Conservation (phyloP, 2,888 invertebrate genomes). For the Chymomyza amoena region DNA sequence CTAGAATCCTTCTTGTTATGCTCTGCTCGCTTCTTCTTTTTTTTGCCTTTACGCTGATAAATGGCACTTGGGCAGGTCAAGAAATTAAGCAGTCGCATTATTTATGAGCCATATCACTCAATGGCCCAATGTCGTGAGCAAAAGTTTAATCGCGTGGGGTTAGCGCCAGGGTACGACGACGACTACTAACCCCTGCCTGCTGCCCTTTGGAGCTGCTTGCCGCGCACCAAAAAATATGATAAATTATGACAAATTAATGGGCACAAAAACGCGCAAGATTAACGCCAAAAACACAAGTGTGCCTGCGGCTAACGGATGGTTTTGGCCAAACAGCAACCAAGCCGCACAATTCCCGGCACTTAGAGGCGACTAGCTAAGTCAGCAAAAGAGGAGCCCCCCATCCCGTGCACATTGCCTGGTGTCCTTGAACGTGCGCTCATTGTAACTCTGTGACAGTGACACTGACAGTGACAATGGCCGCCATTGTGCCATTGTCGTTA, state of each 20-base stretch:
- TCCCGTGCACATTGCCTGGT: constrained; percentile 27
- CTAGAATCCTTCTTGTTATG: constrained; percentile 7
- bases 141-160: background rate
- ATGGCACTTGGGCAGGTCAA: constrained; percentile 13
- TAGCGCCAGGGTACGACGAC: background rate
- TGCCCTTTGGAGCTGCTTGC: constrained; percentile 20
- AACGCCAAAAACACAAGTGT: constrained; percentile 19
- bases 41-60: background rate
- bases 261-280: constrained; percentile 44
- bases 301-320: constrained; percentile 13
- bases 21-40: background rate
- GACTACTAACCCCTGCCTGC: constrained; percentile 32
- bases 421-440: constrained; percentile 43
- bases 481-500: constrained; percentile 15
- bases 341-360: constrained; percentile 1
- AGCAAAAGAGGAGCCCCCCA: background rate
- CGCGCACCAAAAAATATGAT: constrained; percentile 65
- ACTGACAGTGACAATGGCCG: constrained; percentile 32
- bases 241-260: constrained; percentile 65
- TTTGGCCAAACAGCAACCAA: constrained; percentile 22
- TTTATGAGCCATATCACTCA: constrained; percentile 15
- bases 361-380: background rate
- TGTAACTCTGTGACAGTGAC: constrained; percentile 1
- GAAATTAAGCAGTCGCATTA: constrained; percentile 33
- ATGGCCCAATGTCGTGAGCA: background rate